phyloP scores from a whole-genome alignment of 2,888 invertebrate species.

The Dicycla oo region DNA sequence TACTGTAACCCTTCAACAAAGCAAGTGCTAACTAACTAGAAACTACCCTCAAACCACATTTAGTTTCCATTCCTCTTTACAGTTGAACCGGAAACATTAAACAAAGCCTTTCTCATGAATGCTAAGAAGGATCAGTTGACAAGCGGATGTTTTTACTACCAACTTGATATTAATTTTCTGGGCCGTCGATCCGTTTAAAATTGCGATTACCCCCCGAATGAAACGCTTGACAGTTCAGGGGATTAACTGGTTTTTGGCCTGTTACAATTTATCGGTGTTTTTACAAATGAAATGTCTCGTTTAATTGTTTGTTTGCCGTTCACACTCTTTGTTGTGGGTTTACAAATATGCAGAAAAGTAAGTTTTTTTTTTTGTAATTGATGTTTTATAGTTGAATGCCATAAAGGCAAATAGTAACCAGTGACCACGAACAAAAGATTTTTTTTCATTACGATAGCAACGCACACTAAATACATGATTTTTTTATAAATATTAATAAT shows the following conservation, averaged over 20 bases:
- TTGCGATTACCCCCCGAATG: constrained; percentile 56
- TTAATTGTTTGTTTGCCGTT: constrained; percentile 40
- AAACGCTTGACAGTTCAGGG: constrained; percentile 39
- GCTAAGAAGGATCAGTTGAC: constrained; percentile 48
- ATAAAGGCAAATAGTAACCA: background rate
- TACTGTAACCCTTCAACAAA: background rate
- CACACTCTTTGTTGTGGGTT: constrained; percentile 12
- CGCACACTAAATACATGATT: background rate
- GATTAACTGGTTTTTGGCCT: constrained; percentile 54
- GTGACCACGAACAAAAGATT: background rate
- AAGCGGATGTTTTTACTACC: constrained; percentile 48
- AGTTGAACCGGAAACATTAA: constrained; percentile 32
- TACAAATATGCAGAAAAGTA: background rate
- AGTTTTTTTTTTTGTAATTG: background rate
- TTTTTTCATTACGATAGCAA: background rate
- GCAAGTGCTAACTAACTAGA: constrained; percentile 18
- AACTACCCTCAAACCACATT: constrained; percentile 44
- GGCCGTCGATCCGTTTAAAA: constrained; percentile 60
- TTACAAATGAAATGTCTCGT: constrained; percentile 38
- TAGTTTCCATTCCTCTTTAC: constrained; percentile 36
- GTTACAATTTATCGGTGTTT: constrained; percentile 60
- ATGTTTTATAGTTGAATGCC: background rate
- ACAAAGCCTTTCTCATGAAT: constrained; percentile 38
- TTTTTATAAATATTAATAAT: background rate
- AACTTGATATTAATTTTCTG: constrained; percentile 71